phyloP scores from a whole-genome alignment of 2,113 vertebrate genomes.

The Thalassoma bifasciatum region DNA sequence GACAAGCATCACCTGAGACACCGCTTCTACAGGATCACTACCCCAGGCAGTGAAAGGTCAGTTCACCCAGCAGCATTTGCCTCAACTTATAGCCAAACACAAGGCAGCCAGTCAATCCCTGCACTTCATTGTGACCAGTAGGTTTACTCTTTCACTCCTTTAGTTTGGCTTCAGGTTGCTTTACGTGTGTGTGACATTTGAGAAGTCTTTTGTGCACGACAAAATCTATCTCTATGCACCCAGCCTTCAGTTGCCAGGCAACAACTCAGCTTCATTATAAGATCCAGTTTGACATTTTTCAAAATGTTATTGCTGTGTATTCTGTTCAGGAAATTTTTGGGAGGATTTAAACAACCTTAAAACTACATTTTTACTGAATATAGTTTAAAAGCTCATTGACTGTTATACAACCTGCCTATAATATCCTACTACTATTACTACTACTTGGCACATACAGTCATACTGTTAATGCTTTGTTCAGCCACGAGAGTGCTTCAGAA shows the following conservation, averaged over 20 bases:
- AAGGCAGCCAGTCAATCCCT: conserved; percentile 4
- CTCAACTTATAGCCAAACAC: background rate
- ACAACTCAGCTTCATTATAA: conserved; percentile 68
- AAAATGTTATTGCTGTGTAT: conserved; percentile 41
- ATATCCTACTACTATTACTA: too few species aligned
- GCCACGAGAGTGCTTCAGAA: background rate
- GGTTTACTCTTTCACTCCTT: background rate
- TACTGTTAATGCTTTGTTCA: background rate
- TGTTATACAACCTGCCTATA: background rate
- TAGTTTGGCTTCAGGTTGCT: conserved; percentile 26
- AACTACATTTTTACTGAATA: background rate
- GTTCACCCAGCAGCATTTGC: conserved; percentile 31
- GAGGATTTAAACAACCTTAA: background rate
- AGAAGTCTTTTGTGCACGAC: conserved; percentile 58
- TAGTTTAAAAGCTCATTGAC: background rate
- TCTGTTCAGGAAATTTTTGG: conserved; percentile 17
- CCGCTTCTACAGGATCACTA: conserved; percentile 98
- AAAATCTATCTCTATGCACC: conserved; percentile 55
- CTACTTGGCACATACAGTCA: background rate
- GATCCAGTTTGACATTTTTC: conserved; percentile 48
- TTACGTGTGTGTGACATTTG: conserved; percentile 46
- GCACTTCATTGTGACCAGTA: conserved; percentile 13
- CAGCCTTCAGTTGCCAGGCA: conserved; percentile 77
- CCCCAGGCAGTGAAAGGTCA: conserved; percentile 97
- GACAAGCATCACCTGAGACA: conserved; percentile 99